phyloP scores from a whole-genome alignment of 92 coral and sea anemone species.

The Pocillopora meandrina region DNA sequence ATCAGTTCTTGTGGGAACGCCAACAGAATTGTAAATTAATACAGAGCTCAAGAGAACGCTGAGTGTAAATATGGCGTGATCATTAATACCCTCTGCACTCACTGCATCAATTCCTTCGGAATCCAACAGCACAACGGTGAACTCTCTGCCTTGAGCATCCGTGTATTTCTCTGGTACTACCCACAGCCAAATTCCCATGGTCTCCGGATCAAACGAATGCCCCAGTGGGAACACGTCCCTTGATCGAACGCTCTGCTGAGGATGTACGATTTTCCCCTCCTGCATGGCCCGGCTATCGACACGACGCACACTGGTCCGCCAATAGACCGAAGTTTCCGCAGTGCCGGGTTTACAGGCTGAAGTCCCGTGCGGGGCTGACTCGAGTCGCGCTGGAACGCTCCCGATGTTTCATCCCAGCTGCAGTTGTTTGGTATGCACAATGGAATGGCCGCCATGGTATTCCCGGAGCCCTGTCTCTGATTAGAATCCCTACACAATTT shows the following conservation, averaged over 20 bases:
- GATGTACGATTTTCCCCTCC: constrained; percentile 86
- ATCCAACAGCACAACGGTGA: constrained; percentile 81
- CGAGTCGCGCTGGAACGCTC: constrained; percentile 34
- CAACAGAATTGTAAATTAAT: constrained; percentile 79
- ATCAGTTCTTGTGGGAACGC: constrained; percentile 58
- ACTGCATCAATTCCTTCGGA: constrained; percentile 81
- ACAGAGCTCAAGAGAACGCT: constrained; percentile 74
- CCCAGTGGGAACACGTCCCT: constrained; percentile 80
- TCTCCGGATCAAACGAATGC: constrained; percentile 78
- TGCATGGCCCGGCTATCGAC: constrained; percentile 75
- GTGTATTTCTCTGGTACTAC: constrained; percentile 59
- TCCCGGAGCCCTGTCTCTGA: background rate
- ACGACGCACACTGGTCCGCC: constrained; percentile 75
- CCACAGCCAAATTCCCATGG: constrained; percentile 87
- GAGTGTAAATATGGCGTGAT: constrained; percentile 69
- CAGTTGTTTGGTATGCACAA: constrained; percentile 77
- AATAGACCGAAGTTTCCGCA: constrained; percentile 55
- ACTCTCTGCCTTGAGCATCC: constrained; percentile 49
- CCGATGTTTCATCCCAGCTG: constrained; percentile 59
- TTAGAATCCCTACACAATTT: background rate
- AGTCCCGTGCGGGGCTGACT: constrained; percentile 51
- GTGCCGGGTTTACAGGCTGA: constrained; percentile 53
- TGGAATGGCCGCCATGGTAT: constrained; percentile 46
- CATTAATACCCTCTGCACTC: constrained; percentile 48
- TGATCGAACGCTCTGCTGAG: constrained; percentile 68